Evolutionary conservation across 2,888 invertebrate species (phyloP).

Genomic region (Drosophila tanythrix): DNA sequence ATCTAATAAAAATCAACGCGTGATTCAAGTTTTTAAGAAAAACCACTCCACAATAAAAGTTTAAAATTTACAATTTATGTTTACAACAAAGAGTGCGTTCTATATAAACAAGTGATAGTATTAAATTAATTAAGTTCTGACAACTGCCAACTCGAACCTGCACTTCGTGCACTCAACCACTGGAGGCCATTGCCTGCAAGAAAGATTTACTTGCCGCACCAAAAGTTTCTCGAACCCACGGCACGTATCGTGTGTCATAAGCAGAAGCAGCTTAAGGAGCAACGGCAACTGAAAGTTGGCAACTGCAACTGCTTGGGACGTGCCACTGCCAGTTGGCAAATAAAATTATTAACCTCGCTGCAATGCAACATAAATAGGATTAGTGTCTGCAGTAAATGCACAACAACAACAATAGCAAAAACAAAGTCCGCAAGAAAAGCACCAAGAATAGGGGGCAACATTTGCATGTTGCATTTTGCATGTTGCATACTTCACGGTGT

Average conservation of each 20-base stretch:
- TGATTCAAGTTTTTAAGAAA: neutral
- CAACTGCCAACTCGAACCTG: neutral
- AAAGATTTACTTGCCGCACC: constrained; percentile 39
- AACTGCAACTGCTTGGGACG: constrained; percentile 54
- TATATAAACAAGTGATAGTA: constrained; percentile 29
- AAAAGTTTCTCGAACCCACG: constrained; percentile 64
- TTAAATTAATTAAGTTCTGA: constrained; percentile 57
- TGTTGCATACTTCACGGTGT: constrained; percentile 75
- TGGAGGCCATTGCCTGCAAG: constrained; percentile 35
- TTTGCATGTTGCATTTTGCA: constrained; percentile 67
- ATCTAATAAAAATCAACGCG: too few relatives aligned
- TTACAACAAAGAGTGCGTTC: neutral
- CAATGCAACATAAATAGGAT: constrained; percentile 80
- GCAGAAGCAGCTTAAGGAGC: constrained; percentile 67
- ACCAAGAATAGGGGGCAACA: constrained; percentile 19
- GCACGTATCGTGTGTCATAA: constrained; percentile 79
- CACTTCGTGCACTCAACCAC: neutral
- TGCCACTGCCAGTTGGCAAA: constrained; percentile 68
- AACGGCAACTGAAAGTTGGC: constrained; percentile 24
- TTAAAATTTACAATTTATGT: neutral
- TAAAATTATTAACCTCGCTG: constrained; percentile 80
- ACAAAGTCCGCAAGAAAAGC: constrained; percentile 45
- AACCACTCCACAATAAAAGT: neutral
- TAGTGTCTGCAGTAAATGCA: constrained; percentile 77
- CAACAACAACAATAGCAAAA: constrained; percentile 17